A percentile compares a stretch with the other conserved stretches of the same genome.
Evolutionary conservation across 2,113 vertebrate species (phyloP).

Genomic region (Calidris pygmaea): DNA sequence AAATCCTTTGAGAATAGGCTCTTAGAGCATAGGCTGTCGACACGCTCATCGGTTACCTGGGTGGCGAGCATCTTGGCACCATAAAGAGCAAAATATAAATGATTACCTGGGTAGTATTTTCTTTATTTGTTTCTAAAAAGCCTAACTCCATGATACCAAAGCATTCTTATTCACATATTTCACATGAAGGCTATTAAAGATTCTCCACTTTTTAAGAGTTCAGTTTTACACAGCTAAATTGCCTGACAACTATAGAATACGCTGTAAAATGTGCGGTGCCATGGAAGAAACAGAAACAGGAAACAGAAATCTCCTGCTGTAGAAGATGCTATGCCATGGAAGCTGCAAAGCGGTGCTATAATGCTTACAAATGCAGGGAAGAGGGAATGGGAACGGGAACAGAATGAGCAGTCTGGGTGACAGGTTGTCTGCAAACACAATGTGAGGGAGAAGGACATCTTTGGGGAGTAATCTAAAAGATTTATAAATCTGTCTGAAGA

Average conservation of each 20-base stretch:
- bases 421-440: neutral
- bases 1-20: neutral
- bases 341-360: neutral
- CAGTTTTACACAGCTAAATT: neutral
- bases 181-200: neutral
- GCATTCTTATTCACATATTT: neutral
- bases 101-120: neutral
- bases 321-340: neutral
- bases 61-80: neutral
- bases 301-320: neutral
- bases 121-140: neutral
- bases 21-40: neutral
- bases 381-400: neutral
- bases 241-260: neutral
- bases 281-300: neutral
- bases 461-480: neutral
- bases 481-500: neutral
- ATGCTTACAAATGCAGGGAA: neutral
- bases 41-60: neutral
- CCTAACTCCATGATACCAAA: neutral
- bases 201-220: neutral
- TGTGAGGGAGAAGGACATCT: neutral
- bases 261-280: neutral
- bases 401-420: neutral
- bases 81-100: neutral